Evolutionary conservation across 2,888 invertebrate species (phyloP), one percentile per base, ranked within the genome.

Genomic region (Drymonia ruficornis): DNA sequence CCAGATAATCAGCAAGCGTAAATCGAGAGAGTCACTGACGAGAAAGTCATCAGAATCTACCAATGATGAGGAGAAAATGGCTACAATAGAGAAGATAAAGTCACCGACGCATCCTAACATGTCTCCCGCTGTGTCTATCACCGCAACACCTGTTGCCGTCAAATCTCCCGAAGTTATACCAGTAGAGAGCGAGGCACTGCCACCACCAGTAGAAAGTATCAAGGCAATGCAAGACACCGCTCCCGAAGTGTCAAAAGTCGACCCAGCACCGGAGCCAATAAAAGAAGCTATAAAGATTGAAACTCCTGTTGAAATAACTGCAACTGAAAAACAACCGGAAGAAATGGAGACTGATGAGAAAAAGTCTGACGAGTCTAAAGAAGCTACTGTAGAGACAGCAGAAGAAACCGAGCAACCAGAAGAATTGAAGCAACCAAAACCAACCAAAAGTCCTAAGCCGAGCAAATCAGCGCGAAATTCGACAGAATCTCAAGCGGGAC

Each of bases 31-130:
- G 36, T 81, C 87, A 0, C 45, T 83, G 34, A 81, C 90, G 0
- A 76, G 83, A 8, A 91, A 90, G 59, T 83, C 86, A 0, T 85
- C 88, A 0, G 91, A 89, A 56, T 80, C 85, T 9, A 77, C 78
- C 1, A 60, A 67, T 31, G 90, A 89, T 5, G 89, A 88, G 18
- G 88, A 88, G 0, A 88, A 84, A 61, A 74, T 83, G 71, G 81
- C 82, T 1, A 79, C 77, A 5, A 71, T 87, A 49, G 90, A 90
- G 51, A 91, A 85, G 67, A 86, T 87, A 2, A 87, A 81, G 55
- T 83, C 88, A 0, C 86, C 87, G 29, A 34, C 78, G n/a, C 83
- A 75, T 59, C 80, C 77, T 50, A 72, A 74, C 13, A 75, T 80
- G 42, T 74, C 83, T 2, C 74, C 80, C 1, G 81, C 82, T 8